Conservation (phyloP, 1,140 invertebrate genomes). For the Trichonephila inaurata region DNA sequence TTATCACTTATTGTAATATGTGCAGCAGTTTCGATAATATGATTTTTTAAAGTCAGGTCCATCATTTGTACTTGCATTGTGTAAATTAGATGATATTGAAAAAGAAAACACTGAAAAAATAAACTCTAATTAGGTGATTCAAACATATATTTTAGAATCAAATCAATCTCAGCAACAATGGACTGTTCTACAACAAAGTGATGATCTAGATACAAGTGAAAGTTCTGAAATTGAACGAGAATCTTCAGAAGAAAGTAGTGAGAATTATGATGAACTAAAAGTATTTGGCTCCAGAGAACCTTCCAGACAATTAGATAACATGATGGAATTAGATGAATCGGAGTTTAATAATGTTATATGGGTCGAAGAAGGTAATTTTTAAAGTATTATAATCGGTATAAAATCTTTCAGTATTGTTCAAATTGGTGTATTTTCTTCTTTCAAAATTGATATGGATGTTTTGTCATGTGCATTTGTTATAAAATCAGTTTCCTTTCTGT, state of each 20-base stretch:
- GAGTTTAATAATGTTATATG: constrained; percentile 8
- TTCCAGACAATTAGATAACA: too few relatives aligned
- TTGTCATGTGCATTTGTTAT: not conserved
- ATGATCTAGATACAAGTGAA: constrained; percentile 7
- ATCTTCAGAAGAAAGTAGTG: not conserved
- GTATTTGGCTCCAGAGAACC: not conserved
- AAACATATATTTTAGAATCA: not conserved
- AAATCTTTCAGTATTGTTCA: not conserved
- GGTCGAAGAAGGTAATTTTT: not conserved
- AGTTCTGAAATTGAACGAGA: not conserved
- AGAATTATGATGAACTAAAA: constrained; percentile 19
- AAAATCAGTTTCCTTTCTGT: not conserved
- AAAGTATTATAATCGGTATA: not conserved
- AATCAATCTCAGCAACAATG: not conserved
- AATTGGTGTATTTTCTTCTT: not conserved
- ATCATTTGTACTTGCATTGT: too few relatives aligned
- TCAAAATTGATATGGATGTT: not conserved
- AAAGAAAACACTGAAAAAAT: too few relatives aligned
- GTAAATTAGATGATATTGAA: too few relatives aligned
- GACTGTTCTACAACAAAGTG: not conserved
- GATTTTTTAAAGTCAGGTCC: too few relatives aligned
- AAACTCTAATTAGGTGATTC: too few relatives aligned
- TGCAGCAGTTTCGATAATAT: too few relatives aligned
- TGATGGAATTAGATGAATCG: not conserved
- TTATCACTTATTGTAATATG: too few relatives aligned